Evolutionary conservation across 2,888 invertebrate genomes (phyloP).

Genomic region (Bimastos eiseni): DNA sequence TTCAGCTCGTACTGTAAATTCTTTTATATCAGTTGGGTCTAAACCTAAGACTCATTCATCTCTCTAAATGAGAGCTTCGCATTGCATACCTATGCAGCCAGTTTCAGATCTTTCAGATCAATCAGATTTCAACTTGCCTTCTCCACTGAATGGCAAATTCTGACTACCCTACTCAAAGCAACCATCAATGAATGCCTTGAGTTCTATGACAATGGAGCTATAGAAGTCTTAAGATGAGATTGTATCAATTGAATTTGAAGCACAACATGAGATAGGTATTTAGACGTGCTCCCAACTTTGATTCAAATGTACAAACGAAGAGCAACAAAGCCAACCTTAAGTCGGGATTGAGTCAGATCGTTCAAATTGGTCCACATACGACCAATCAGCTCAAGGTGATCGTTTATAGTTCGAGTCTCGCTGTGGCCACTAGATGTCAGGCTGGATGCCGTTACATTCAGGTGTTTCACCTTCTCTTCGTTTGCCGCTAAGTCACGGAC

Average conservation of each 20-base stretch:
- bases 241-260: neutral
- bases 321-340: neutral
- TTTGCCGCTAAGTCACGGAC: conserved; percentile 80
- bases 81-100: too few relatives aligned
- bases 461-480: conserved; percentile 78
- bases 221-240: too few relatives aligned
- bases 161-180: too few relatives aligned
- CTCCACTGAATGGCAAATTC: too few relatives aligned
- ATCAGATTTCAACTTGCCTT: too few relatives aligned
- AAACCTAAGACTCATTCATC: too few relatives aligned
- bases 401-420: conserved; percentile 78
- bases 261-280: neutral
- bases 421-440: conserved; percentile 75
- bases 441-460: conserved; percentile 66
- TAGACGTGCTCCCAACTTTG: neutral
- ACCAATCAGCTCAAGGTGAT: conserved; percentile 77
- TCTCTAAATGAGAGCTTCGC: too few relatives aligned
- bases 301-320: neutral
- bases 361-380: conserved; percentile 90
- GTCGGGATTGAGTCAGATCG: conserved; percentile 83
- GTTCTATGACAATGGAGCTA: too few relatives aligned
- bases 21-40: too few relatives aligned
- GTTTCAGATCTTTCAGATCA: too few relatives aligned
- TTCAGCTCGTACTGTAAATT: too few relatives aligned
- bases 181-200: too few relatives aligned